These are phyloP conservation scores for Apotomis betuletana DNA, from an alignment of 2,888 invertebrate species.

Conservation along the genomic window DNA sequence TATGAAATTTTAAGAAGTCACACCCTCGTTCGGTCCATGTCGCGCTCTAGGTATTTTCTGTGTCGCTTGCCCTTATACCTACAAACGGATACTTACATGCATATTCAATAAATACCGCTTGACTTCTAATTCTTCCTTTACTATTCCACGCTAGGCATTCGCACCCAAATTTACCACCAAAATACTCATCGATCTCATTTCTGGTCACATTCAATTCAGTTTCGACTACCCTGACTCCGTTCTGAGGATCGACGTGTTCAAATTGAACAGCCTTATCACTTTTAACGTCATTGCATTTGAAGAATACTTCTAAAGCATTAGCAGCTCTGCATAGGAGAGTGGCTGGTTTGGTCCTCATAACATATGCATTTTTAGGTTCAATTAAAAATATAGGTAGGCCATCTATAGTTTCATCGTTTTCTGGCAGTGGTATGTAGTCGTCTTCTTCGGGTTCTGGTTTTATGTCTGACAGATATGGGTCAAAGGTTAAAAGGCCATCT, in stretches of 20 bases:
- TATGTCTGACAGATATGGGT: conserved; percentile 76
- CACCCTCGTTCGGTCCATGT: too few species aligned
- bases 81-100: conserved; percentile 89
- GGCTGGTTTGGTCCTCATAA: conserved; percentile 94
- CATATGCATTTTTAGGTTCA: conserved; percentile 94
- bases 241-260: conserved; percentile 91
- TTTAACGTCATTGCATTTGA: conserved; percentile 90
- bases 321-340: conserved; percentile 94
- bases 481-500: conserved; percentile 72
- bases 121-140: conserved; percentile 89
- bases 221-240: conserved; percentile 90
- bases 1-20: too few species aligned
- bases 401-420: conserved; percentile 86
- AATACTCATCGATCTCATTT: conserved; percentile 92
- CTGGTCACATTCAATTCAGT: conserved; percentile 90
- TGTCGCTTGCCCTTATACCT: not conserved
- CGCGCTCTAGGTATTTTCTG: too few species aligned
- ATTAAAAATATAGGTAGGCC: conserved; percentile 92
- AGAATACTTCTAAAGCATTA: conserved; percentile 92
- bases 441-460: conserved; percentile 74
- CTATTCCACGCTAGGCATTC: conserved; percentile 94
- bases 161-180: conserved; percentile 91
- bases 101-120: conserved; percentile 89
- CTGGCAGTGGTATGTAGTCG: conserved; percentile 78
- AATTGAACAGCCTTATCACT: conserved; percentile 84